Evolutionary conservation across 2,113 vertebrate genomes (phyloP).

Genomic region (Lepisosteus oculatus): DNA sequence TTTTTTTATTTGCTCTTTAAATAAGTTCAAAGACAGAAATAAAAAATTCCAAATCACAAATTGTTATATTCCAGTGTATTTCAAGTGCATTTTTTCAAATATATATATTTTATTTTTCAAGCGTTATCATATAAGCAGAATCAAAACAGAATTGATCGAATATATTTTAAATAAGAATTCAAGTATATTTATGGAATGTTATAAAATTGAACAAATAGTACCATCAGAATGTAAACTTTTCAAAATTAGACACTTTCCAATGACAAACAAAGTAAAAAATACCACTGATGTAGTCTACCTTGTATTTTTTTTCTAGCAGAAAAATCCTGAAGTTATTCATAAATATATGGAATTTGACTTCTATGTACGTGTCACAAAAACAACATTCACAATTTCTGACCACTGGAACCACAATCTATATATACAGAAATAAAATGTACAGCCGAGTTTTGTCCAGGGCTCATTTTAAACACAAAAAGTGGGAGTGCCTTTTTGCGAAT

Average conservation of each 20-base stretch:
- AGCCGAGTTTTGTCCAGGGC: conserved; percentile 60
- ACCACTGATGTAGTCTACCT: conserved; percentile 80
- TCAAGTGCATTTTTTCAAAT: conserved; percentile 98
- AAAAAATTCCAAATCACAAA: conserved; percentile 91
- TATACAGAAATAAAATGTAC: conserved; percentile 92
- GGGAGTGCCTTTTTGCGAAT: not conserved
- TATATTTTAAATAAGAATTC: conserved; percentile 99
- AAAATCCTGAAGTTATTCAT: conserved; percentile 75
- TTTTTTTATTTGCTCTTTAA: conserved; percentile 99
- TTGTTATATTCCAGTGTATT: conserved; percentile 99
- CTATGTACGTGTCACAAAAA: conserved; percentile 93
- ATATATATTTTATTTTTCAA: conserved; percentile 79
- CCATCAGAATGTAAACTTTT: conserved; percentile 97
- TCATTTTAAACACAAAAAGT: conserved; percentile 38
- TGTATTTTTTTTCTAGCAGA: conserved; percentile 73
- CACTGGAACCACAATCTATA: conserved; percentile 90
- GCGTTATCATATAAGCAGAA: conserved; percentile 87
- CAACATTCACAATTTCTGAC: conserved; percentile 97
- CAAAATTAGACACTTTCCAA: conserved; percentile 79
- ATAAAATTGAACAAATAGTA: conserved; percentile 87
- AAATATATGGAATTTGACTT: conserved; percentile 75
- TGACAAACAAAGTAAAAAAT: conserved; percentile 73
- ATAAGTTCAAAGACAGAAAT: conserved; percentile 95
- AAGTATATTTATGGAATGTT: conserved; percentile 99
- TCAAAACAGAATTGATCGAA: conserved; percentile 79